Evolutionary conservation across 2,797 vertebrate genomes (phyloP).

Genomic region (Cynopterus sphinx): DNA sequence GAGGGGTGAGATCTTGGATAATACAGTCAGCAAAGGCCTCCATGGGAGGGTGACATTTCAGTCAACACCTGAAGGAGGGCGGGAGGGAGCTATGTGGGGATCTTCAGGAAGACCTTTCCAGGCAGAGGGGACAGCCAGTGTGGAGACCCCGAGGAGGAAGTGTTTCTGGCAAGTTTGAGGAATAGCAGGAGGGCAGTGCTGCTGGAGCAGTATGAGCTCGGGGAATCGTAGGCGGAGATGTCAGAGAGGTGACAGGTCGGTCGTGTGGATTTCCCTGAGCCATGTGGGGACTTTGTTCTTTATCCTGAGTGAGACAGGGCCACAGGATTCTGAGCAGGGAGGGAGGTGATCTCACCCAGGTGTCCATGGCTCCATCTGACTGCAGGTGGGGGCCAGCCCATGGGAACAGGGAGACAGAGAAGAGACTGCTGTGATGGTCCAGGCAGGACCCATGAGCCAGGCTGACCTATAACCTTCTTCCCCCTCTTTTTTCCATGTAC

Average conservation of each 20-base stretch:
- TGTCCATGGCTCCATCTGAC: neutral
- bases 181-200: neutral
- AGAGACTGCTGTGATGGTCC: neutral
- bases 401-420: neutral
- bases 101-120: neutral
- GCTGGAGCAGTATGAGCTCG: neutral
- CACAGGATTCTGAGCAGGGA: neutral
- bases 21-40: neutral
- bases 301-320: neutral
- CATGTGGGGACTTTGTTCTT: neutral
- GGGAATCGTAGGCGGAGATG: fast-evolving
- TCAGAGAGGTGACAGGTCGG: neutral
- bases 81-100: neutral
- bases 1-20: neutral
- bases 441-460: neutral
- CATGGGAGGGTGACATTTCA: neutral
- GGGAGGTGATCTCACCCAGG: neutral
- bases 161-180: neutral
- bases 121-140: neutral
- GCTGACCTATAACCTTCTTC: neutral
- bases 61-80: neutral
- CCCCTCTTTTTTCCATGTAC: neutral
- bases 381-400: neutral
- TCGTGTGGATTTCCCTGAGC: neutral
- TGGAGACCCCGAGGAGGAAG: neutral